Evolutionary conservation across 2,113 vertebrate genomes (phyloP).

Genomic region (Tachysurus vachellii): DNA sequence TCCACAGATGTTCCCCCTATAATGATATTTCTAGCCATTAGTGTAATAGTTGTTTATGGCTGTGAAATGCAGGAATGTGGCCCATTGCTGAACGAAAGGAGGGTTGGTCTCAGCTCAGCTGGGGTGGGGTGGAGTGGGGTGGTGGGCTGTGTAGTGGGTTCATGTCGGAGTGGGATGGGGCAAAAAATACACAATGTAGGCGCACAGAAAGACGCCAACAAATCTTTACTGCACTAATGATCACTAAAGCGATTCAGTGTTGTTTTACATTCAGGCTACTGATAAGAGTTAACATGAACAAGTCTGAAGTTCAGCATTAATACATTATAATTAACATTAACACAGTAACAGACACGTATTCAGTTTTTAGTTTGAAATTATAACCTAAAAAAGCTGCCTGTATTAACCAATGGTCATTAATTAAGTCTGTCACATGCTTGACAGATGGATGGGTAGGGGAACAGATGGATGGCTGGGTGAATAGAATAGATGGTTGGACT

Average conservation of each 20-base stretch:
- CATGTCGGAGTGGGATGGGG: background rate
- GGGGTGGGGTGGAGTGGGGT: too few relatives aligned
- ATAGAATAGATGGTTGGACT: too few relatives aligned
- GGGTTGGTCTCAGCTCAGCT: background rate
- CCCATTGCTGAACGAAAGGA: conserved; percentile 10
- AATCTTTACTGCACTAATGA: background rate
- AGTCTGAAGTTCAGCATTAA: background rate
- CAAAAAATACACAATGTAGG: background rate
- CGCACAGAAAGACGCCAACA: background rate
- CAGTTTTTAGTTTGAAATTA: background rate
- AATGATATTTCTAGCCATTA: conserved; percentile 61
- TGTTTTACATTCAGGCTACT: background rate
- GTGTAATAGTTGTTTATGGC: conserved; percentile 61
- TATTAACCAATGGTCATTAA: background rate
- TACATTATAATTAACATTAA: background rate
- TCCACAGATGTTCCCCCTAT: conserved; percentile 55
- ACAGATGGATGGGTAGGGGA: too few relatives aligned
- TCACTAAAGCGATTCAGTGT: background rate
- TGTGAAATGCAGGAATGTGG: conserved; percentile 60
- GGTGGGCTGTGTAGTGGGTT: too few relatives aligned
- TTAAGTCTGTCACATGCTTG: background rate
- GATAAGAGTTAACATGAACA: background rate
- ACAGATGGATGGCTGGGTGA: too few relatives aligned
- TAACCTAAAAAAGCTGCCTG: background rate
- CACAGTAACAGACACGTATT: background rate